These are phyloP conservation scores for Piezodorus guildinii DNA, from an alignment of 1,140 invertebrate genomes.

Conservation along the genomic window DNA sequence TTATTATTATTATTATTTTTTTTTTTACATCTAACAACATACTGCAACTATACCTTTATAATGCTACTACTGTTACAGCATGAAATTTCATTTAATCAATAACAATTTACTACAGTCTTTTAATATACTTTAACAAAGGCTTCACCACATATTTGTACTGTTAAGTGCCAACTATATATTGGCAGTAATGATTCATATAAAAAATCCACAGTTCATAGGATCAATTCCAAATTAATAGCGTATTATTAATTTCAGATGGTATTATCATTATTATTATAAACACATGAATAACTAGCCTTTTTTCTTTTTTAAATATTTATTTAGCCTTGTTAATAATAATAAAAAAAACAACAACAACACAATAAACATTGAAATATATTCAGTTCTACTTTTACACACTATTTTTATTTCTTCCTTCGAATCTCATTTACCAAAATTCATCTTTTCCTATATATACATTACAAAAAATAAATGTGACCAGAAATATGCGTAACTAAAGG, in stretches of 20 bases:
- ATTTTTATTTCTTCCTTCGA: neutral
- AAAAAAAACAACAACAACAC: neutral
- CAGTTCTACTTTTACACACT: neutral
- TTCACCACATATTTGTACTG: slow-evolving; percentile 6
- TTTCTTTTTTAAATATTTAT: neutral
- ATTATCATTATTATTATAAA: neutral
- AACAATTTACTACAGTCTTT: slow-evolving; percentile 13
- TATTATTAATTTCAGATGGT: neutral
- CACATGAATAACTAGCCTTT: neutral
- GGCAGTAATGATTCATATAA: slow-evolving; percentile 3
- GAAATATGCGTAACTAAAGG: neutral
- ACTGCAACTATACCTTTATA: too few relatives aligned
- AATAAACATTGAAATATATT: neutral
- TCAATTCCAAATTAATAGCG: neutral
- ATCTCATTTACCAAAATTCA: neutral
- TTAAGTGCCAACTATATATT: slow-evolving; percentile 1
- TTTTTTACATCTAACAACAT: too few relatives aligned
- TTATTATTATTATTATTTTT: too few relatives aligned
- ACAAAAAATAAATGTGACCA: slow-evolving; percentile 8
- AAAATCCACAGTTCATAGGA: neutral
- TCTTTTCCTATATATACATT: slow-evolving; percentile 4
- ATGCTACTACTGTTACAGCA: too few relatives aligned
- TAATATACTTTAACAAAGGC: slow-evolving; percentile 12
- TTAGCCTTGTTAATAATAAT: neutral
- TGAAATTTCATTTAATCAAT: neutral